Base-by-base conservation (phyloP, 2,113 vertebrate species). In the Grantiella picta region DNA sequence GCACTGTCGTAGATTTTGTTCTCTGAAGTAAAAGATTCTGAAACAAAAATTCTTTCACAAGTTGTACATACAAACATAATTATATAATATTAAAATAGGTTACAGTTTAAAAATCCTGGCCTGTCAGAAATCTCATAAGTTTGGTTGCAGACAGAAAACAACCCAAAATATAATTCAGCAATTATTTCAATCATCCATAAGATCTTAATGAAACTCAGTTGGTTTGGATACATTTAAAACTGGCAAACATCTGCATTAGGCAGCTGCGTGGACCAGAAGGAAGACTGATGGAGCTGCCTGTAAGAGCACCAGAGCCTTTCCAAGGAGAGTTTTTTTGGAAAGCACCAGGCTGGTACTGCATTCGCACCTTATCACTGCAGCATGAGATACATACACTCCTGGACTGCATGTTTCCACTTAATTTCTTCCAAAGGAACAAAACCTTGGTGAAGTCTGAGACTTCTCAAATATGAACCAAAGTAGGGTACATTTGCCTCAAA, bases 91-190 rank as follows among this genome's bases (percentile, higher is more conserved):
- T 72, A 69, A 36, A 76, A 63, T 5, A 27, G 2, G 20, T 38
- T 86, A 40, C 8, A 40, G 10, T 49, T 83, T 59, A 50, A 81
- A 89, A 82, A 70, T 20, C 40, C 23, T 66, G 11, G 11, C 14
- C 72, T 47, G 18, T 35, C n/a, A 71, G 36, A 80, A 76, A 63
- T 28, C 17, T 79, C 0, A 0, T 50, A 42, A 1, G 0, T 57
- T 78, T 35, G 11, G 18, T 6, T 72, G 10, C 31, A 76, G 61
- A 78, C 42, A 68, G 40, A 31, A 82, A 81, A 73, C 36, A 68
- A 57, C 54, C 40, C 13, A 70, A 75, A 86, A 63, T 12, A 22
- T 7, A 65, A 61, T 57, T 73, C 45, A 61, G 15, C 31, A 86
- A 63, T 77, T 78, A 50, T 73, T 80, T 90, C 25, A 56, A n/a